phyloP scores from a whole-genome alignment of 2,797 vertebrate genomes.

The Xenopus petersii region DNA sequence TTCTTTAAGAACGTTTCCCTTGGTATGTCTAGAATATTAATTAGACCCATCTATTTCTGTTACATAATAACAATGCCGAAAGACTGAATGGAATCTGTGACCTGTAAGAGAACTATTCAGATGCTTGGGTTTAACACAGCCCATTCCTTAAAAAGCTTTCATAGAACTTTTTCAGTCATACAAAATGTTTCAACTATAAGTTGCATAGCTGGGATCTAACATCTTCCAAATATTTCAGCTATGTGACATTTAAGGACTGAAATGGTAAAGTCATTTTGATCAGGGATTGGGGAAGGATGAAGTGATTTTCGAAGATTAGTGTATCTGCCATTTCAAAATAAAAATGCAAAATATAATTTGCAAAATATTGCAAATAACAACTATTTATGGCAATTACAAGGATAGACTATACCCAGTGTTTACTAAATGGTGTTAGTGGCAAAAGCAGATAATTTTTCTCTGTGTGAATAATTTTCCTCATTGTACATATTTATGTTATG shows the following conservation, averaged over 20 bases:
- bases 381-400: no score
- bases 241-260: not conserved
- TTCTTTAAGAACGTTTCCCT: constrained; percentile 81
- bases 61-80: constrained; percentile 90
- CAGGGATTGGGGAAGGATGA: no score
- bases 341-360: no score
- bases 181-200: constrained; percentile 83
- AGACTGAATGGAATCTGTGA: constrained; percentile 91
- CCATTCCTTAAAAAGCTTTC: constrained; percentile 85
- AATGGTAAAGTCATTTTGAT: no score
- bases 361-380: no score
- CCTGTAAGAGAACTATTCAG: constrained; percentile 97
- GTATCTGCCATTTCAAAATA: no score
- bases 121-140: constrained; percentile 82
- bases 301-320: no score
- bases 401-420: no score
- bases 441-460: no score
- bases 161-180: constrained; percentile 87
- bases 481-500: no score
- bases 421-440: no score
- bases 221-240: constrained; percentile 60
- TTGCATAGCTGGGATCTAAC: constrained; percentile 71
- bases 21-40: constrained; percentile 98
- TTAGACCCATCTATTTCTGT: constrained; percentile 93
- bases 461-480: no score